Conservation (phyloP, 2,113 vertebrate genomes). For the Oncorhynchus clarkii region DNA sequence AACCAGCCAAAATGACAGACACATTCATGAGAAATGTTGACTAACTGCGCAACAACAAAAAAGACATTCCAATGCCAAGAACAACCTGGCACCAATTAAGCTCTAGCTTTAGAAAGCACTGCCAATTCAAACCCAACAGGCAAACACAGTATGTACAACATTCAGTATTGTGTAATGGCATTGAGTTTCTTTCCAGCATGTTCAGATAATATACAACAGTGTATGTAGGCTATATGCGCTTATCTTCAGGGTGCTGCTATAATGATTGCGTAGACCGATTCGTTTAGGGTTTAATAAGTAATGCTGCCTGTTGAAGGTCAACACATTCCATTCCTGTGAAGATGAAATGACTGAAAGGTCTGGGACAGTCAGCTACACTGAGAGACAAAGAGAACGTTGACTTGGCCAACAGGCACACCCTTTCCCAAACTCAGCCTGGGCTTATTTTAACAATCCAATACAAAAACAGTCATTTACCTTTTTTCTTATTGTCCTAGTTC, state of each 20-base stretch:
- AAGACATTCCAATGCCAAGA: constrained; percentile 7
- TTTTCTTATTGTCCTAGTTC: constrained; percentile 34
- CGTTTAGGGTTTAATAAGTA: constrained; percentile 55
- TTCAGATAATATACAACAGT: constrained; percentile 19
- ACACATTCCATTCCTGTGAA: constrained; percentile 40
- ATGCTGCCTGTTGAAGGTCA: constrained; percentile 53
- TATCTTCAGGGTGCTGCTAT: constrained; percentile 34
- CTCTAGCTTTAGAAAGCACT: constrained; percentile 26
- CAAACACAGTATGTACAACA: constrained; percentile 37
- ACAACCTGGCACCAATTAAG: constrained; percentile 43
- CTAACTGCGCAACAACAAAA: constrained; percentile 4
- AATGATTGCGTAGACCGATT: constrained; percentile 46
- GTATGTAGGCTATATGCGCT: constrained; percentile 23
- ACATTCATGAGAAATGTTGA: constrained; percentile 25
- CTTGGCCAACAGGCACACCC: background rate
- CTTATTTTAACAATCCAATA: constrained; percentile 38
- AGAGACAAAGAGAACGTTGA: constrained; percentile 6
- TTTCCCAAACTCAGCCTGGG: constrained; percentile 30
- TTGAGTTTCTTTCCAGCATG: constrained; percentile 13
- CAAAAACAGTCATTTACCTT: constrained; percentile 44
- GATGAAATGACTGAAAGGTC: constrained; percentile 45
- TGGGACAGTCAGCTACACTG: constrained; percentile 20
- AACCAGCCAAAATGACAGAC: constrained; percentile 21
- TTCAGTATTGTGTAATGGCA: constrained; percentile 44
- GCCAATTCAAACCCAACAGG: constrained; percentile 30